Percentiles rank a stretch among this genome's conserved stretches.
phyloP scores from a whole-genome alignment of 2,113 vertebrate genomes.

The Tylochromis polylepis region DNA sequence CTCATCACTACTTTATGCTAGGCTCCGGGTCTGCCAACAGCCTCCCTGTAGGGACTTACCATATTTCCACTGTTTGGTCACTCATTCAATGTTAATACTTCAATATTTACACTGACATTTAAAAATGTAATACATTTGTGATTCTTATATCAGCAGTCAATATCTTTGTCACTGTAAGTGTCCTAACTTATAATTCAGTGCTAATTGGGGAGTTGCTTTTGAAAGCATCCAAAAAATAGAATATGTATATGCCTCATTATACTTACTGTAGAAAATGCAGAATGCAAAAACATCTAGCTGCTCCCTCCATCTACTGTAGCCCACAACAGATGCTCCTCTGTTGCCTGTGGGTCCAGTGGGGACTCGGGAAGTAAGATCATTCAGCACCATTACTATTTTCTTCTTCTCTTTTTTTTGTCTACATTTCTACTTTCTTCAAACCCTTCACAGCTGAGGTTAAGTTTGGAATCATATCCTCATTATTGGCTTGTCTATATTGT shows the following conservation, averaged over 20 bases:
- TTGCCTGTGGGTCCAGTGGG: conserved; percentile 14
- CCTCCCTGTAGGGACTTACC: neutral
- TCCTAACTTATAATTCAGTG: neutral
- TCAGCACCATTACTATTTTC: neutral
- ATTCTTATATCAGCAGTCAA: neutral
- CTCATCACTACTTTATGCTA: neutral
- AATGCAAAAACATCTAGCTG: neutral
- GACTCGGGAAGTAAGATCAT: neutral
- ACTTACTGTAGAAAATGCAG: neutral
- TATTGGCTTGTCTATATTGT: neutral
- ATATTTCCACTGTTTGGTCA: conserved; percentile 21
- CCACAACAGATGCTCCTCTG: neutral
- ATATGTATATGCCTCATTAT: neutral
- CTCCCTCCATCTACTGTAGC: neutral
- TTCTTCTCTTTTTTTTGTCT: neutral
- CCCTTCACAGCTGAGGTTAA: neutral
- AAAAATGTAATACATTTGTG: neutral
- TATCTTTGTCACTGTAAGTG: neutral
- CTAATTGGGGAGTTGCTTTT: neutral
- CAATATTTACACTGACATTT: neutral
- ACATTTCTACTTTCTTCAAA: neutral
- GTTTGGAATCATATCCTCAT: conserved; percentile 8
- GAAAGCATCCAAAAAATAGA: neutral
- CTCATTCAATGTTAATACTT: neutral
- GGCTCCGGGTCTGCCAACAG: conserved; percentile 7